phyloP scores from a whole-genome alignment of 92 coral and sea anemone species.

The Siderastrea radians region DNA sequence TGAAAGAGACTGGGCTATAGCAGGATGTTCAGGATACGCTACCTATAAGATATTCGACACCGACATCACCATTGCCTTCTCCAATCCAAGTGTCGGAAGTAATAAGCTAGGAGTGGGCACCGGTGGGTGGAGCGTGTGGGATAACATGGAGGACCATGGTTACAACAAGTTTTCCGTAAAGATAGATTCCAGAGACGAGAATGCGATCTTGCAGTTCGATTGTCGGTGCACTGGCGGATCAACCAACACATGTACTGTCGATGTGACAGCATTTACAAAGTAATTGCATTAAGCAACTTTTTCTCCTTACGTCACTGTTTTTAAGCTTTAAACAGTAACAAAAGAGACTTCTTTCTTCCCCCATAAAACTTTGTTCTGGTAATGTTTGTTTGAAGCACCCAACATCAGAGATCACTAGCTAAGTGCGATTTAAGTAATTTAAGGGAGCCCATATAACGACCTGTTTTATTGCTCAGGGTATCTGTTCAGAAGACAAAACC shows the following conservation, averaged over 20 bases:
- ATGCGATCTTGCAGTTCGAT: constrained; percentile 17
- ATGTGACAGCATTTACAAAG: constrained; percentile 12
- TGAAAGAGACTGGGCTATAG: constrained; percentile 59
- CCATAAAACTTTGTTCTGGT: too few species aligned
- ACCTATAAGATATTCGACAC: constrained; percentile 62
- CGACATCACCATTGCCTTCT: constrained; percentile 65
- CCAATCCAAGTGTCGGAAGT: constrained; percentile 57
- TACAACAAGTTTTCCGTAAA: constrained; percentile 29
- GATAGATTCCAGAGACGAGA: background rate
- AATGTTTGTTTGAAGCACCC: too few species aligned
- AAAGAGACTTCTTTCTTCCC: too few species aligned
- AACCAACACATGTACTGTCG: constrained; percentile 45
- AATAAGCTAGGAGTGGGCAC: constrained; percentile 75
- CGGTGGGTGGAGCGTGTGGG: constrained; percentile 63
- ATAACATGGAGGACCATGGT: constrained; percentile 49
- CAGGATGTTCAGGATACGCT: constrained; percentile 77
- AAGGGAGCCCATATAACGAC: too few species aligned
- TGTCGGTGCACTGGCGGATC: constrained; percentile 55
- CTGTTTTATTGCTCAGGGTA: too few species aligned
- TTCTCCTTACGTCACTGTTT: too few species aligned
- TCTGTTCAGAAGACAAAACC: too few species aligned
- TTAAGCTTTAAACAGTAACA: too few species aligned
- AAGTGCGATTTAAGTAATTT: too few species aligned
- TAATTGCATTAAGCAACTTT: background rate
- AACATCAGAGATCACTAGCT: too few species aligned